These are phyloP conservation scores for Bovichtus diacanthus DNA, from an alignment of 2,797 vertebrate species.

Conservation along the genomic window DNA sequence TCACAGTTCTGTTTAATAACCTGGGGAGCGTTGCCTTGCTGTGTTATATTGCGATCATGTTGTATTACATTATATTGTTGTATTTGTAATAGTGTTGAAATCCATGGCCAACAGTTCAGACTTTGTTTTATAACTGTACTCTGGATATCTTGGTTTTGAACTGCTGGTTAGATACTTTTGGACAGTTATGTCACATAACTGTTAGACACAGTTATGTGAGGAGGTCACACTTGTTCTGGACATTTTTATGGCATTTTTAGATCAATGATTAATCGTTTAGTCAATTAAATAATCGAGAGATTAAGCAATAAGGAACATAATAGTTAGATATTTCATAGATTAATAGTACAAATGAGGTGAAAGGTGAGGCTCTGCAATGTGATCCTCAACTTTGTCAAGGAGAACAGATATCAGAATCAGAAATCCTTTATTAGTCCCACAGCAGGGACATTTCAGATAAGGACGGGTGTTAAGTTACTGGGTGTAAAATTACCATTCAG, in stretches of 20 bases:
- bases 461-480: conserved; percentile 15
- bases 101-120: neutral
- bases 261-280: neutral
- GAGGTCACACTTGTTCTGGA: neutral
- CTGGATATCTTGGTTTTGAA: neutral
- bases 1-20: neutral
- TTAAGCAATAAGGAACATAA: neutral
- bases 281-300: neutral
- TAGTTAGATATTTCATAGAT: neutral
- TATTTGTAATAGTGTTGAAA: neutral
- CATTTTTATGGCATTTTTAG: neutral
- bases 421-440: too few species aligned
- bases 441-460: too few species aligned
- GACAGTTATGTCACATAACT: too few species aligned
- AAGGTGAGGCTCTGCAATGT: neutral
- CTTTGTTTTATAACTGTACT: neutral
- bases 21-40: neutral
- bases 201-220: neutral
- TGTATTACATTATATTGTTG: neutral
- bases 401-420: neutral
- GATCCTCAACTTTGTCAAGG: neutral
- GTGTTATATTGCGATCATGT: neutral
- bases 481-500: conserved; percentile 5
- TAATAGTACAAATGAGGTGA: neutral
- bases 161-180: neutral